Evolutionary conservation across 2,113 vertebrate genomes (phyloP).

Genomic region (Gymnogyps californianus): DNA sequence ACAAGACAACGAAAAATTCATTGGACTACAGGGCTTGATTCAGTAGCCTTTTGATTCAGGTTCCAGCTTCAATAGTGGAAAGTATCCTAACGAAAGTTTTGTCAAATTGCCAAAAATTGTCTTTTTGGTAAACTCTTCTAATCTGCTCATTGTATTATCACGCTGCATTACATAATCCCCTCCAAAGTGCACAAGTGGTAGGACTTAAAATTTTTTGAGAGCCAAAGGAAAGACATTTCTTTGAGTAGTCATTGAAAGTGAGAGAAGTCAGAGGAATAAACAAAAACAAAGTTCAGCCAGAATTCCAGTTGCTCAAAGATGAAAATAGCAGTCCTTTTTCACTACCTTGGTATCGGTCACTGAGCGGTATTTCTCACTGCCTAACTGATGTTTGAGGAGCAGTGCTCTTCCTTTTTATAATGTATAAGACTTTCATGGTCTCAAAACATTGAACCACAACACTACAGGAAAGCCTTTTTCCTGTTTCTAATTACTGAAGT

Average conservation of each 20-base stretch:
- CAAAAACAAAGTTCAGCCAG: background rate
- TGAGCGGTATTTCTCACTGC: background rate
- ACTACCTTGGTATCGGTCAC: background rate
- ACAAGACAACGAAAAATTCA: background rate
- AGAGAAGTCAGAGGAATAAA: background rate
- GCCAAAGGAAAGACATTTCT: background rate
- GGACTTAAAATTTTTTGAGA: background rate
- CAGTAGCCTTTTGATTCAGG: background rate
- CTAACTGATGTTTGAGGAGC: background rate
- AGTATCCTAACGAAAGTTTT: background rate
- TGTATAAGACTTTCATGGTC: background rate
- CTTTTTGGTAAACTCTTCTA: background rate
- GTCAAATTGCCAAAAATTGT: background rate
- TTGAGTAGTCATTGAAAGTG: background rate
- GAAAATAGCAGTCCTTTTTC: background rate
- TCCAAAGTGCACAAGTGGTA: background rate
- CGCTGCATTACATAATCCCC: background rate
- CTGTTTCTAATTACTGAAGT: slow-evolving; percentile 49
- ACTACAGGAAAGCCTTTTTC: slow-evolving; percentile 6
- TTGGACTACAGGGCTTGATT: background rate
- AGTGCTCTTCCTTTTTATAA: background rate
- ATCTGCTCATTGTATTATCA: background rate
- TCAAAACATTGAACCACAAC: background rate
- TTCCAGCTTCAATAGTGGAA: background rate
- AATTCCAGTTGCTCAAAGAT: background rate